Conservation (phyloP, 2,113 vertebrate genomes). For the Anas platyrhynchos region DNA sequence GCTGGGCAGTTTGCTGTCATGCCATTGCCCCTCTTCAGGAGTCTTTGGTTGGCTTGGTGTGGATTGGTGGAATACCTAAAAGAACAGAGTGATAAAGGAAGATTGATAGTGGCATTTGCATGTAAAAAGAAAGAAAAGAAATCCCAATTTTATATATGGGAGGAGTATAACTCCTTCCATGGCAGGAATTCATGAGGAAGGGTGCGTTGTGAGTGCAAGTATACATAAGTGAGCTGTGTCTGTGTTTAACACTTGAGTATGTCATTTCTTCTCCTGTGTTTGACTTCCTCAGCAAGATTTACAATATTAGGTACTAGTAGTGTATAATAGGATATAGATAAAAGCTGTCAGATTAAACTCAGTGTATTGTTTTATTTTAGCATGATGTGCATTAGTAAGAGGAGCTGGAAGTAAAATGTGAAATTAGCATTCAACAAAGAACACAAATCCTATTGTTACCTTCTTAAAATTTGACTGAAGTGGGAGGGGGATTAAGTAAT, state of each 20-base stretch:
- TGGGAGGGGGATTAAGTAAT: neutral
- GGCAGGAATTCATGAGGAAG: neutral
- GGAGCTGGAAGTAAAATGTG: neutral
- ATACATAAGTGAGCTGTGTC: neutral
- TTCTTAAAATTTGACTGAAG: neutral
- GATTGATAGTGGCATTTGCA: neutral
- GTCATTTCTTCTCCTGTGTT: neutral
- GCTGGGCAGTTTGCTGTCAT: neutral
- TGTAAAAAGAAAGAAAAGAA: neutral
- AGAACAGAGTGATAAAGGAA: neutral
- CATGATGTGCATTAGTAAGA: neutral
- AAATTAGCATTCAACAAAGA: neutral
- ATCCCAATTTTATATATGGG: neutral
- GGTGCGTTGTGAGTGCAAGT: neutral
- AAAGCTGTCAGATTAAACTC: neutral
- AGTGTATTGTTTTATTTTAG: neutral
- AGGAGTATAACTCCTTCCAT: neutral
- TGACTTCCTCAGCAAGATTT: neutral
- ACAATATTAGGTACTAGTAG: neutral
- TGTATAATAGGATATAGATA: rapidly evolving
- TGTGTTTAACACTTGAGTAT: neutral
- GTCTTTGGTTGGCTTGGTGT: neutral
- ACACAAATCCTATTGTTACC: neutral
- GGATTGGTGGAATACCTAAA: neutral
- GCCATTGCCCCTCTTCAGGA: neutral